These are phyloP conservation scores for Tipula helvola DNA, from an alignment of 2,888 invertebrate species.

Conservation along the genomic window DNA sequence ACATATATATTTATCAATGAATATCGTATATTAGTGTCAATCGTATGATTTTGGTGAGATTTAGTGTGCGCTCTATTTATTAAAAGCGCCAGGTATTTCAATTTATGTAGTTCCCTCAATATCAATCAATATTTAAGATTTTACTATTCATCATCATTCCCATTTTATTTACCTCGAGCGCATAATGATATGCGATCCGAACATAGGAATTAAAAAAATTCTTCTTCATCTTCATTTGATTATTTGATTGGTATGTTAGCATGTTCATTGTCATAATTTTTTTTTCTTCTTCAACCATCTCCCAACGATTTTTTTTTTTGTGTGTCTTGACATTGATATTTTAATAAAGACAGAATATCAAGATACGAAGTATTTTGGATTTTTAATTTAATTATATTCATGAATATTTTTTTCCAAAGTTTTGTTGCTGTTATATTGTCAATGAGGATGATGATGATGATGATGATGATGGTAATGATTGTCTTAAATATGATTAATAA, in stretches of 20 bases:
- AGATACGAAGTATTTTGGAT: not conserved
- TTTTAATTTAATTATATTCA: not conserved
- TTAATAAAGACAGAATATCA: conserved; percentile 4
- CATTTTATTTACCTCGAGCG: not conserved
- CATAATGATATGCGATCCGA: not conserved
- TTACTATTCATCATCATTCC: not conserved
- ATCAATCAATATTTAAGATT: not conserved
- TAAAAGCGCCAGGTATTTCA: not conserved
- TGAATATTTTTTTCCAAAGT: not conserved
- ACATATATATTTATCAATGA: not conserved
- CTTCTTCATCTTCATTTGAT: not conserved
- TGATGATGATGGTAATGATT: not conserved
- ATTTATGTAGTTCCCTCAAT: not conserved
- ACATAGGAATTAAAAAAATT: not conserved
- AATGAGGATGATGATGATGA: not conserved
- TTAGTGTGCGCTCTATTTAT: not conserved
- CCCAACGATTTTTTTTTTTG: not conserved
- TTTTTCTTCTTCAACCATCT: not conserved
- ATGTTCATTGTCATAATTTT: conserved; percentile 7
- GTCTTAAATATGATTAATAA: not conserved
- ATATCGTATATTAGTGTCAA: not conserved
- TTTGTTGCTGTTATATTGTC: not conserved
- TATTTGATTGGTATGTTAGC: conserved; percentile 10
- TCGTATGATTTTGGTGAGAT: not conserved
- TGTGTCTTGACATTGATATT: not conserved